These are phyloP conservation scores for Sarotherodon lohbergeri DNA, from an alignment of 2,113 vertebrate genomes.

Conservation along the genomic window DNA sequence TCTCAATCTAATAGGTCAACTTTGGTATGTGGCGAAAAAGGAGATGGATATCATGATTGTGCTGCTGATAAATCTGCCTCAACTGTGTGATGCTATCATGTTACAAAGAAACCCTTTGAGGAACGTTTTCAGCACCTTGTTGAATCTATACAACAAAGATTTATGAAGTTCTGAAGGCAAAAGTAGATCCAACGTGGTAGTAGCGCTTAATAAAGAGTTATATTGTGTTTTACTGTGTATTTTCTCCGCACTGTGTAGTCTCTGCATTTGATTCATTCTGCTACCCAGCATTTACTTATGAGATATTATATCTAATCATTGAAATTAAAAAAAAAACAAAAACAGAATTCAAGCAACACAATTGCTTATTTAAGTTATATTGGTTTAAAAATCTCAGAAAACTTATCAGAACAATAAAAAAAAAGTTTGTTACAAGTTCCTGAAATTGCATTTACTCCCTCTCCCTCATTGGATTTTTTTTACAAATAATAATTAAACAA, in stretches of 20 bases:
- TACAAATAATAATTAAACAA: neutral
- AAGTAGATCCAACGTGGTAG: fast-evolving
- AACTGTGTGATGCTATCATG: neutral
- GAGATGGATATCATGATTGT: neutral
- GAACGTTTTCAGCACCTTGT: neutral
- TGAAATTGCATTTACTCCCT: neutral
- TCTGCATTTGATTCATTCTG: fast-evolving
- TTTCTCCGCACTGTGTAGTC: neutral
- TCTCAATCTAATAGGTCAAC: neutral
- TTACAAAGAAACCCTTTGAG: neutral
- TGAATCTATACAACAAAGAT: fast-evolving
- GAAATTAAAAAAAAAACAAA: fast-evolving
- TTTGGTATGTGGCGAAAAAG: neutral
- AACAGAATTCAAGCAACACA: fast-evolving
- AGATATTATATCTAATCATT: neutral
- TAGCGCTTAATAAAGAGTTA: neutral
- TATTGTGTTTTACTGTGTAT: neutral
- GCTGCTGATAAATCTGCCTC: neutral
- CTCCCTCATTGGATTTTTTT: neutral
- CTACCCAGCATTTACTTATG: neutral
- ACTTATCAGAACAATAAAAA: neutral
- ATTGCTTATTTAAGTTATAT: neutral
- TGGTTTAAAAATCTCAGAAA: neutral
- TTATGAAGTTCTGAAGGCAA: neutral
- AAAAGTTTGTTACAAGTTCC: neutral